Evolutionary conservation across 2,797 vertebrate species (phyloP).

Genomic region (Esox masquinongy): DNA sequence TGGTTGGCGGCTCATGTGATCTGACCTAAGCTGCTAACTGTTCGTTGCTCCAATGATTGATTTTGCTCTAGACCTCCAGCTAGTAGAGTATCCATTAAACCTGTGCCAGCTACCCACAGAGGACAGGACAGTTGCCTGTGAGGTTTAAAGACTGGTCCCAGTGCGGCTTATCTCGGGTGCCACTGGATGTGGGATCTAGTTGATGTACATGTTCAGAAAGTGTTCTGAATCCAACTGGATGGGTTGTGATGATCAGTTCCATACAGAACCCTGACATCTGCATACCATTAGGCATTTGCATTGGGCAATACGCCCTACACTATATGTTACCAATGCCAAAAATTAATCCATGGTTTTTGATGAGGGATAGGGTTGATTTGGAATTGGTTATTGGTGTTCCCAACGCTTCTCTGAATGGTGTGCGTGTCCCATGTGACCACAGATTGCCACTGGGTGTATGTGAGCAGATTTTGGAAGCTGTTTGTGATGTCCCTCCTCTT

Average conservation of each 20-base stretch:
- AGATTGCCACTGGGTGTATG: not conserved
- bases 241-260: not conserved
- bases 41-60: no score
- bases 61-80: not conserved
- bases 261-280: not conserved
- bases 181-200: not conserved
- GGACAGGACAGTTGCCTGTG: not conserved
- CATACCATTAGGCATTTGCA: not conserved
- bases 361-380: not conserved
- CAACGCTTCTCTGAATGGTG: not conserved
- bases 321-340: not conserved
- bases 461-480: not conserved
- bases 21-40: not conserved
- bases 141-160: not conserved
- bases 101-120: not conserved
- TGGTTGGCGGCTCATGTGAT: not conserved
- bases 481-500: slow-evolving; percentile 5
- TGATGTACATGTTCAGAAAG: not conserved
- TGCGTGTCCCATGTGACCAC: not conserved
- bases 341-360: not conserved
- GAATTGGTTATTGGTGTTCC: not conserved
- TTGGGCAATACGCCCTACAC: not conserved
- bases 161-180: not conserved
- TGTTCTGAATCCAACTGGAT: not conserved
- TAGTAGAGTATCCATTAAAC: not conserved